These are phyloP conservation scores for Bombus sibiricus DNA, from an alignment of 1,140 invertebrate species.

Conservation along the genomic window DNA sequence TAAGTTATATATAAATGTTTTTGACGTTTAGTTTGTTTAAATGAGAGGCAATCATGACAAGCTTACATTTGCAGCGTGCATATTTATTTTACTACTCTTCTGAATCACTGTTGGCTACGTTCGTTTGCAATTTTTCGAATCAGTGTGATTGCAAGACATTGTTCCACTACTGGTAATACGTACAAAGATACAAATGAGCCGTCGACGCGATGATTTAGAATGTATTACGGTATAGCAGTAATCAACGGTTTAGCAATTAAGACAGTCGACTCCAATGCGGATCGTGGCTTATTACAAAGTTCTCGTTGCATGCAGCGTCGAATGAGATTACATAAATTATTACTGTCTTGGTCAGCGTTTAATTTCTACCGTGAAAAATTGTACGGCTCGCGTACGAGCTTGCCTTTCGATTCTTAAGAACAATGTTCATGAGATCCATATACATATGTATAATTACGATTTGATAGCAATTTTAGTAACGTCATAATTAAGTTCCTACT, in stretches of 20 bases:
- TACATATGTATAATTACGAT: neutral
- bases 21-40: slow-evolving; percentile 16
- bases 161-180: slow-evolving; percentile 19
- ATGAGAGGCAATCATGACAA: neutral
- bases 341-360: slow-evolving; percentile 16
- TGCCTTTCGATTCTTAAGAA: neutral
- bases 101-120: neutral
- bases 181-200: slow-evolving; percentile 46
- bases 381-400: neutral
- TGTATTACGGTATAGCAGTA: slow-evolving; percentile 1
- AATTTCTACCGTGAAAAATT: slow-evolving; percentile 9
- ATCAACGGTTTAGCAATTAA: slow-evolving; percentile 46
- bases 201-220: slow-evolving; percentile 50
- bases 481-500: neutral
- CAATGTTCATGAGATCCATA: neutral
- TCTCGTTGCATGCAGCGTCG: slow-evolving; percentile 11
- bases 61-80: neutral
- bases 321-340: slow-evolving; percentile 47
- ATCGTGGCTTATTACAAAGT: slow-evolving; percentile 41
- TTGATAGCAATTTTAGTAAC: neutral
- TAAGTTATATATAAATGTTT: too few relatives aligned
- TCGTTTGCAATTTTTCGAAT: neutral
- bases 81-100: neutral
- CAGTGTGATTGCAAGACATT: slow-evolving; percentile 28
- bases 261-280: slow-evolving; percentile 29